These are phyloP conservation scores for Chloroceryle inda DNA, from an alignment of 2,797 vertebrate genomes.

Conservation along the genomic window DNA sequence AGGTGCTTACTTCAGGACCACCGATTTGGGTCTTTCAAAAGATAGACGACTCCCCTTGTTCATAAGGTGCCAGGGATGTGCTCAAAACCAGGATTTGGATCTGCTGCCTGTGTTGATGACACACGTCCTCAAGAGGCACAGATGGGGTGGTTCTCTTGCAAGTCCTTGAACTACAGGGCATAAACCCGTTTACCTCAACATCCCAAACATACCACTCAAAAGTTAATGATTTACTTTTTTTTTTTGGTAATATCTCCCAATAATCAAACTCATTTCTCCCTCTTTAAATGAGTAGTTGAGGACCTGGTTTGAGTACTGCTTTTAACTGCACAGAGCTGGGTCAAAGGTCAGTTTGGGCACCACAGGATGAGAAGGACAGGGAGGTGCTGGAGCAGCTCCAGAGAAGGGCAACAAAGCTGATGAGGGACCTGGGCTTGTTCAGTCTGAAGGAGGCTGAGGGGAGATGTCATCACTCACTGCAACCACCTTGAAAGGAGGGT, in stretches of 20 bases:
- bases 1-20: not conserved
- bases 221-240: not conserved
- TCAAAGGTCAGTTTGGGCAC: too few relatives aligned
- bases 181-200: not conserved
- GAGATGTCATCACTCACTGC: too few relatives aligned
- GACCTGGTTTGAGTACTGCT: not conserved
- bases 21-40: fast-evolving
- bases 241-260: not conserved
- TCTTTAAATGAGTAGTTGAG: not conserved
- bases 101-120: not conserved
- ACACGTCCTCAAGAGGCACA: not conserved
- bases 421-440: too few relatives aligned
- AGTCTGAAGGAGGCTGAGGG: too few relatives aligned
- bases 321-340: not conserved
- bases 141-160: not conserved
- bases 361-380: too few relatives aligned
- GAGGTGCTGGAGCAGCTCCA: too few relatives aligned
- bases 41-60: too few relatives aligned
- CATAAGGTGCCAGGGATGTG: fast-evolving
- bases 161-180: not conserved
- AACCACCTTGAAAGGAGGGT: too few relatives aligned
- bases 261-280: not conserved
- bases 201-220: too few relatives aligned
- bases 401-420: too few relatives aligned
- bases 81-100: not conserved